A percentile compares a stretch with the other conserved stretches of the same genome.
Evolutionary conservation across 2,113 vertebrate genomes (phyloP).

Genomic region (Cynopterus brachyotis): DNA sequence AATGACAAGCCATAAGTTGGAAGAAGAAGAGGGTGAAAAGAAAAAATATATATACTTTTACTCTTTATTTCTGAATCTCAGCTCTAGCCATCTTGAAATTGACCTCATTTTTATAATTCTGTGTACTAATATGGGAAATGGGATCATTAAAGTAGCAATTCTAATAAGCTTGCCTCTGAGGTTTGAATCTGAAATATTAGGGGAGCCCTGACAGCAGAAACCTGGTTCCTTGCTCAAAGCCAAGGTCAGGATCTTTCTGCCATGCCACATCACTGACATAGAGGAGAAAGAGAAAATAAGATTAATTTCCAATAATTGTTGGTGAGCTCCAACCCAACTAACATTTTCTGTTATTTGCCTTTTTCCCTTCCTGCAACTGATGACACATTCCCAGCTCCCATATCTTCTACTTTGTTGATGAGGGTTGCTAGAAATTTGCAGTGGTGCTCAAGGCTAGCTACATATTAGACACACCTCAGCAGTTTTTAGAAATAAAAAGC

Average conservation of each 20-base stretch:
- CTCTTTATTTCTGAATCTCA: not conserved
- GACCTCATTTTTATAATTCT: not conserved
- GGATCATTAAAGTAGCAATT: not conserved
- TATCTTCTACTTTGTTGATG: accelerated
- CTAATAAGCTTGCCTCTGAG: not conserved
- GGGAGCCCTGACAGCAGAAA: not conserved
- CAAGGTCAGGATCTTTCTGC: not conserved
- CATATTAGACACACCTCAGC: not conserved
- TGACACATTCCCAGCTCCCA: not conserved
- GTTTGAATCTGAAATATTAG: not conserved
- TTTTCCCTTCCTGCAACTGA: not conserved
- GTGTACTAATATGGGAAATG: not conserved
- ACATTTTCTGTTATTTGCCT: not conserved
- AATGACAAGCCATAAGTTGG: not conserved
- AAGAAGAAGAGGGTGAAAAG: not conserved
- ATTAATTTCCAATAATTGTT: not conserved
- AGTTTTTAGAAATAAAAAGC: not conserved
- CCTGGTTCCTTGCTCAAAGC: not conserved
- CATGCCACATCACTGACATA: not conserved
- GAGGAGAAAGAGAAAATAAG: not conserved
- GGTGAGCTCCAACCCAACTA: not conserved
- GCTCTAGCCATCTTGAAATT: not conserved
- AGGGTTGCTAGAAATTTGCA: not conserved
- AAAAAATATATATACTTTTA: not conserved
- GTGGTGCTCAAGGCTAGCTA: not conserved